Evolutionary conservation across 2,888 invertebrate species (phyloP).

Genomic region (Drosophila barbarae): DNA sequence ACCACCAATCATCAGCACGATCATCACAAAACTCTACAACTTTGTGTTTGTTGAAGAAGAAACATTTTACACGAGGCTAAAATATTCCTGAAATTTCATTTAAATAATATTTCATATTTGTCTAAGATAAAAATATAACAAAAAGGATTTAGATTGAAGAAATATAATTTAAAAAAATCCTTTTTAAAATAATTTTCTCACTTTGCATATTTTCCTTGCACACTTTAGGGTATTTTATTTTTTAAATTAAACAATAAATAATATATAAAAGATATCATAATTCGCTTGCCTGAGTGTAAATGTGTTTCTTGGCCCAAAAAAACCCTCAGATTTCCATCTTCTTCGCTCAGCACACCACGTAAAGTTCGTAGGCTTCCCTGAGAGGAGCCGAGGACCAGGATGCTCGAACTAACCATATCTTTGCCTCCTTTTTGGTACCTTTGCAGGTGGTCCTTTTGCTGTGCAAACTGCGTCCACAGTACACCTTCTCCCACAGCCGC

Average conservation of each 20-base stretch:
- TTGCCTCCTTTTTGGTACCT: constrained; percentile 21
- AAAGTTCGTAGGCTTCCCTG: neutral
- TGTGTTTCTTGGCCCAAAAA: too few relatives aligned
- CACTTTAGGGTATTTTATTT: neutral
- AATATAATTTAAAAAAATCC: too few relatives aligned
- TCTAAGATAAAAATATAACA: neutral
- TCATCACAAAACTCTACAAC: constrained; percentile 7
- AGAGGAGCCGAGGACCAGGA: neutral
- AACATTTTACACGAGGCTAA: constrained; percentile 3
- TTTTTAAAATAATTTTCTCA: neutral
- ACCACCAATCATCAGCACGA: constrained; percentile 23
- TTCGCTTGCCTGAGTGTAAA: neutral
- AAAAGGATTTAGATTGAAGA: neutral
- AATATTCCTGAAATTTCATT: too few relatives aligned
- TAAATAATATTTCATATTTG: too few relatives aligned
- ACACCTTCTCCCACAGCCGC: constrained; percentile 93
- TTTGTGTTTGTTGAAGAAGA: neutral
- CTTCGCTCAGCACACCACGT: constrained; percentile 7
- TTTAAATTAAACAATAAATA: neutral
- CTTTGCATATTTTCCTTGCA: neutral
- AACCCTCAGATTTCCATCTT: neutral
- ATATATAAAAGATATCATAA: neutral
- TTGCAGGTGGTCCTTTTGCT: constrained; percentile 93
- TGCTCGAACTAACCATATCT: constrained; percentile 10
- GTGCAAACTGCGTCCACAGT: constrained; percentile 94